phyloP scores from a whole-genome alignment of 2,113 vertebrate species.

The Nerophis lumbriciformis region DNA sequence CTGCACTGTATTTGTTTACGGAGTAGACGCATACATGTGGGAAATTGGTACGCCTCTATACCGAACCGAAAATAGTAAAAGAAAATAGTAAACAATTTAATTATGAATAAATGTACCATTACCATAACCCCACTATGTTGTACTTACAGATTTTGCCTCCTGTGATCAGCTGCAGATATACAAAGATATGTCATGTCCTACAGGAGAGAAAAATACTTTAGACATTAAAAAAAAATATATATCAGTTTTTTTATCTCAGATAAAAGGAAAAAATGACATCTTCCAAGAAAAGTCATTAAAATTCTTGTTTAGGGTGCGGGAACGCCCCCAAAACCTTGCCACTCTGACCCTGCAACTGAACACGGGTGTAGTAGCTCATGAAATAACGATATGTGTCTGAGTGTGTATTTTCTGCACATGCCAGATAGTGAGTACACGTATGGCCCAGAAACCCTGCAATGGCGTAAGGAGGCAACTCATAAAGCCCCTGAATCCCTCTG shows the following conservation, averaged over 20 bases:
- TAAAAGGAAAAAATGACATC: background rate
- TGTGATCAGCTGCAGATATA: conserved; percentile 76
- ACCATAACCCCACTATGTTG: background rate
- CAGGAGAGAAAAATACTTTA: conserved; percentile 7
- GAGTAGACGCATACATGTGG: too few species aligned
- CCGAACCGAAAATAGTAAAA: too few species aligned
- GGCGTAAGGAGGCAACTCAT: conserved; percentile 49
- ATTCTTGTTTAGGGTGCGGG: background rate
- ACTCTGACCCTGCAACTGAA: conserved; percentile 18
- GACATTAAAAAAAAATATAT: background rate
- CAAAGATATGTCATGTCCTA: conserved; percentile 87
- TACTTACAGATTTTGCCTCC: conserved; percentile 88
- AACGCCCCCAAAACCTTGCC: conserved; percentile 28
- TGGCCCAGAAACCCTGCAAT: conserved; percentile 63
- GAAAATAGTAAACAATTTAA: too few species aligned
- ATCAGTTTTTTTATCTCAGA: too few species aligned
- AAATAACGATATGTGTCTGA: conserved; percentile 10
- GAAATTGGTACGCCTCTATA: too few species aligned
- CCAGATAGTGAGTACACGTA: conserved; percentile 48
- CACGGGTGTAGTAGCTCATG: conserved; percentile 9
- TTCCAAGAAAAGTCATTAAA: background rate
- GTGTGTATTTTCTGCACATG: conserved; percentile 53
- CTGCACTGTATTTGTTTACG: too few species aligned
- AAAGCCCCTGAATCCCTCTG: conserved; percentile 57
- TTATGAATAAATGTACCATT: too few species aligned